Evolutionary conservation across 2,888 invertebrate genomes (phyloP).

Genomic region (Brachylomia viminalis): DNA sequence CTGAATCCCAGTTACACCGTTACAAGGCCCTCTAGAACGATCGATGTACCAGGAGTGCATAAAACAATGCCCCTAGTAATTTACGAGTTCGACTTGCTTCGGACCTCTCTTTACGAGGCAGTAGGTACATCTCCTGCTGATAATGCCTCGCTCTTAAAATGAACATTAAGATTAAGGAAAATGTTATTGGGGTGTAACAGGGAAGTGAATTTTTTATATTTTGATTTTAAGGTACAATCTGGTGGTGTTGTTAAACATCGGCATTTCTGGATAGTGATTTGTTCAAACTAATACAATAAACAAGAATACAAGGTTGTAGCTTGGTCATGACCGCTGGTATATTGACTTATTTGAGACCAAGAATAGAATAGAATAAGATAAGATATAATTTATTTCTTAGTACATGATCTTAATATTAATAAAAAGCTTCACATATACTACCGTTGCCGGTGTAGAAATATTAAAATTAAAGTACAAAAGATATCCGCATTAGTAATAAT

Average conservation of each 20-base stretch:
- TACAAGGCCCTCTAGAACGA: slow-evolving; percentile 81
- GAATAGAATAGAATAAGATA: too few relatives aligned
- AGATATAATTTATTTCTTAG: too few relatives aligned
- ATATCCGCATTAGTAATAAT: too few relatives aligned
- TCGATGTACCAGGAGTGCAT: slow-evolving; percentile 86
- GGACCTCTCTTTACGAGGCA: slow-evolving; percentile 74
- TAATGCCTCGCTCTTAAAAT: slow-evolving; percentile 79
- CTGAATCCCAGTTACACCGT: slow-evolving; percentile 76
- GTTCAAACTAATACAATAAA: too few relatives aligned
- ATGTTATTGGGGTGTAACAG: slow-evolving; percentile 71
- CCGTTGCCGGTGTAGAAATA: too few relatives aligned
- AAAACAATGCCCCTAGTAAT: slow-evolving; percentile 85
- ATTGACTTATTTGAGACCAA: not conserved
- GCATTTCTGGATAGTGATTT: not conserved
- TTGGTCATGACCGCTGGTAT: too few relatives aligned
- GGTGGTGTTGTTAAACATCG: not conserved
- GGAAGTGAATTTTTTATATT: slow-evolving; percentile 66
- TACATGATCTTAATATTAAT: too few relatives aligned
- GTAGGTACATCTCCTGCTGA: slow-evolving; percentile 74
- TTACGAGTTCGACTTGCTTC: slow-evolving; percentile 77
- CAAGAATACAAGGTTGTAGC: too few relatives aligned
- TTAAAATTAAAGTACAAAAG: too few relatives aligned
- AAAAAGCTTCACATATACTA: too few relatives aligned
- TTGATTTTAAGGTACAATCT: slow-evolving; percentile 47
- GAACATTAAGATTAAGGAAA: slow-evolving; percentile 81